Evolutionary conservation across 2,797 vertebrate species (phyloP), one percentile per base, ranked within the genome.

Genomic region (Pygocentrus nattereri): DNA sequence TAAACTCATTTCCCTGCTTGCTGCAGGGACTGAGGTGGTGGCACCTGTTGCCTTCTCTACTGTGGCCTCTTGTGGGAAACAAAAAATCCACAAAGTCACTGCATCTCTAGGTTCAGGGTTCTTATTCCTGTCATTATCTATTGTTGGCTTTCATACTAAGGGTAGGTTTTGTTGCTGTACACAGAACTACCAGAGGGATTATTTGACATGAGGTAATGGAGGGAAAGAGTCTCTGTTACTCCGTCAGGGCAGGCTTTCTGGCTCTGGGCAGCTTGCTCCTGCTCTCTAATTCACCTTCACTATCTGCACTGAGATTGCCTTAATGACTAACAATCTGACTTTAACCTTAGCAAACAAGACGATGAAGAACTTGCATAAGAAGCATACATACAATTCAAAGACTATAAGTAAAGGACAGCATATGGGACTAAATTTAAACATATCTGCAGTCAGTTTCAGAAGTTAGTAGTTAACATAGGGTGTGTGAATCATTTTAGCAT

Each of bases 191-290:
- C 82, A 69, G 61, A 81, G 85, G 84, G 80, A 49, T 56, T 87
- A 62, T 83, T 82, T 82, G 68, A 84, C 76, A 85, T 90, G 81
- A 90, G 84, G 83, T 90, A 83, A 87, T 72, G 58, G 71, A 54
- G 80, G 82, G 84, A 81, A 62, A 30, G 86, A 74, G 56, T 78
- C 67, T 86, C 67, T 86, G 74, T 80, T 79, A 83, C 85, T 41
- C 61, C 54, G 27, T 56, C 25, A 71, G 71, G 79, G 10, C 82
- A 73, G 68, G 56, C 75, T 65, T 72, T 21, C 23, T 72, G 74
- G 49, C 74, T 82, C 41, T 54, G 44, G 12, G 7, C 44, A 64
- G 58, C 25, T 31, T n/a, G 31, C 8, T 54, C 19, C 21, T 73
- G n/a, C 21, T 72, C 49, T 77, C 31, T 73, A 73, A 73, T 82